A percentile compares a stretch with the other conserved stretches of the same genome.
Conservation (phyloP, 1,140 invertebrate genomes). For the Meteorus sp. region DNA sequence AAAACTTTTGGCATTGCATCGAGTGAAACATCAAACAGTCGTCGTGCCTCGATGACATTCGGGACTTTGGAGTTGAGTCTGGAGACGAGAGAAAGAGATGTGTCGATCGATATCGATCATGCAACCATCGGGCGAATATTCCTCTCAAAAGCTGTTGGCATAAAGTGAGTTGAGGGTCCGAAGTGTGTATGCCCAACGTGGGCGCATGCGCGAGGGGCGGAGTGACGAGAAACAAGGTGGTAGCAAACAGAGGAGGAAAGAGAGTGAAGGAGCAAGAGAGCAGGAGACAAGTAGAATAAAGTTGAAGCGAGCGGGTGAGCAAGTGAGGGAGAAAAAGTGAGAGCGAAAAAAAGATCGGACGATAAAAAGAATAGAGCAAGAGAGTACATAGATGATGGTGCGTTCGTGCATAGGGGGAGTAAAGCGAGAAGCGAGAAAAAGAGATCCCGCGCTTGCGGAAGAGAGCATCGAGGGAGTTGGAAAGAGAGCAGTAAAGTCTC, state of each 20-base stretch:
- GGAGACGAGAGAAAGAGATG: not conserved
- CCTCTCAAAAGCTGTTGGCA: not conserved
- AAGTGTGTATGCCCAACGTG: not conserved
- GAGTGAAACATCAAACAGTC: too few species aligned
- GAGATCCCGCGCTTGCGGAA: constrained; percentile 40
- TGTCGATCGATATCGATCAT: constrained; percentile 13
- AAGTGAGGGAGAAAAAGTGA: too few species aligned
- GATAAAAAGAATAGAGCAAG: constrained; percentile 21
- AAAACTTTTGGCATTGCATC: too few species aligned
- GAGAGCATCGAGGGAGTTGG: constrained; percentile 41
- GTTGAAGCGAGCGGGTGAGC: too few species aligned
- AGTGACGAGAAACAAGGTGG: too few species aligned
- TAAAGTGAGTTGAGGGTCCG: too few species aligned
- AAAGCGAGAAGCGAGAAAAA: constrained; percentile 25
- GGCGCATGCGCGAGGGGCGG: constrained; percentile 6
- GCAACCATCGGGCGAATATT: not conserved
- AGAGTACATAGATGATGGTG: too few species aligned
- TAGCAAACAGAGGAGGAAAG: too few species aligned
- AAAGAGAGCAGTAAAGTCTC: constrained; percentile 26
- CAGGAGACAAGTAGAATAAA: too few species aligned
- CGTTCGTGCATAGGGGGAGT: constrained; percentile 25
- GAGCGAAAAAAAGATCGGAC: too few species aligned
- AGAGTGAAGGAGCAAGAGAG: constrained; percentile 25
- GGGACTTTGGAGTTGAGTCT: not conserved
- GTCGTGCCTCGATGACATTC: too few species aligned